phyloP scores from a whole-genome alignment of 2,113 vertebrate genomes.

The Sinocyclocheilus anophthalmus region DNA sequence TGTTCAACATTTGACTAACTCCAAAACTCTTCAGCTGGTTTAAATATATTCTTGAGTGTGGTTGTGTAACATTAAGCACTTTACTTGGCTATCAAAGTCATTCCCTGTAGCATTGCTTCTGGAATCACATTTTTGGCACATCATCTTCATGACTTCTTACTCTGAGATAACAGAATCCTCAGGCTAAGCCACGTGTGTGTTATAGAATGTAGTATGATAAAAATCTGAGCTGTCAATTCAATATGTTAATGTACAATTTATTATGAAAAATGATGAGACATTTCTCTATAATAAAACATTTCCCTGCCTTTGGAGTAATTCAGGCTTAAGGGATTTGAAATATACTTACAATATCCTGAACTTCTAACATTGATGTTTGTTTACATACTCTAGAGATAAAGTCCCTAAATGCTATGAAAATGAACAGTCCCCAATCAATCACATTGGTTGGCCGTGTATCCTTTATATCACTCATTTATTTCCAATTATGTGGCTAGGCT shows the following conservation, averaged over 20 bases:
- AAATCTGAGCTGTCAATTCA: neutral
- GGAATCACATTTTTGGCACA: constrained; percentile 3
- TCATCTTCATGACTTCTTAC: neutral
- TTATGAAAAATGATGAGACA: neutral
- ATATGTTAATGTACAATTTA: neutral
- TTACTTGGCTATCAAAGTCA: constrained; percentile 15
- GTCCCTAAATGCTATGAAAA: constrained; percentile 44
- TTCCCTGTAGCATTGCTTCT: constrained; percentile 10
- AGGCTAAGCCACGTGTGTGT: neutral
- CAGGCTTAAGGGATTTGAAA: neutral
- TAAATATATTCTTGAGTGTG: neutral
- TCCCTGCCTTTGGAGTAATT: neutral
- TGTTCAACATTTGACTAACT: neutral
- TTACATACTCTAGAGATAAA: constrained; percentile 27
- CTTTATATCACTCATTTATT: constrained; percentile 43
- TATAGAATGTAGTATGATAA: neutral
- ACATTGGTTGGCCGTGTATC: constrained; percentile 45
- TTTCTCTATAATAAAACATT: neutral
- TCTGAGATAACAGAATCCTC: constrained; percentile 3
- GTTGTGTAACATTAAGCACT: neutral
- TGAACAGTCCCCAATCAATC: constrained; percentile 52
- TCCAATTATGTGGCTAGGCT: constrained; percentile 47
- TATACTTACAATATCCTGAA: neutral
- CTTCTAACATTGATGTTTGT: constrained; percentile 18
- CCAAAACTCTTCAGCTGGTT: neutral